Base-by-base conservation (phyloP, 2,888 invertebrate genomes). In the Drymonia ruficornis region DNA sequence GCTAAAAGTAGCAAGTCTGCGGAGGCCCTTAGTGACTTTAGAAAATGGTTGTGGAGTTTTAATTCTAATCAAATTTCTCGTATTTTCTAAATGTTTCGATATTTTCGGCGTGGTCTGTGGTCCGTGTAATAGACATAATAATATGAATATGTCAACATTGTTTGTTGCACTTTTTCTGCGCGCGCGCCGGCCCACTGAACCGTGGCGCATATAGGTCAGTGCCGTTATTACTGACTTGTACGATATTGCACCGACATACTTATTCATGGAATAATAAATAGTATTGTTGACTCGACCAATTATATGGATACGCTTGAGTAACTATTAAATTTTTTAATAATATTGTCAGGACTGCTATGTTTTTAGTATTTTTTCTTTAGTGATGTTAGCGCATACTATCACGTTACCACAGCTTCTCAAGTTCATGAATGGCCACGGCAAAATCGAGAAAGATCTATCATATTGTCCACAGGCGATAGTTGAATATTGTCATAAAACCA, bases 141-240 rank as follows among this genome's bases (percentile, higher is more conserved):
- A 59, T 49, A 28, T 44, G 51, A 59, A 69, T 56, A 65, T 69
- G 67, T 64, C 63, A 50, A 67, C 64, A 70, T 63, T 59, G 59
- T 55, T 61, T 50, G 42, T 38, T 53, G 53, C 38, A 38, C 67
- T 70, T 67, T 70, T 45, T 28, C n/a, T 70, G 58, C 52, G 29
- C 47, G 16, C 13, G 23, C 49, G 40, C 28, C 6, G 49, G 5
- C 18, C 18, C 60, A 68, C 43, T 64, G 57, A 58, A 56, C 55
- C 70, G 59, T 65, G 56, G 36, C 43, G 34, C 48, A 50, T 67
- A 51, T 59, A 52, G 67, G 53, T 57, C 63, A 55, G 49, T 51
- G n/a, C 7, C 6, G 18, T n/a, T 45, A 45, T 15, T 45, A 2
- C 45, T 2, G 28, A 44, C 18, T 15, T 45, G 13, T n/a, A 18